Evolutionary conservation across 2,113 vertebrate species (phyloP).

Genomic region (Euleptes europaea): DNA sequence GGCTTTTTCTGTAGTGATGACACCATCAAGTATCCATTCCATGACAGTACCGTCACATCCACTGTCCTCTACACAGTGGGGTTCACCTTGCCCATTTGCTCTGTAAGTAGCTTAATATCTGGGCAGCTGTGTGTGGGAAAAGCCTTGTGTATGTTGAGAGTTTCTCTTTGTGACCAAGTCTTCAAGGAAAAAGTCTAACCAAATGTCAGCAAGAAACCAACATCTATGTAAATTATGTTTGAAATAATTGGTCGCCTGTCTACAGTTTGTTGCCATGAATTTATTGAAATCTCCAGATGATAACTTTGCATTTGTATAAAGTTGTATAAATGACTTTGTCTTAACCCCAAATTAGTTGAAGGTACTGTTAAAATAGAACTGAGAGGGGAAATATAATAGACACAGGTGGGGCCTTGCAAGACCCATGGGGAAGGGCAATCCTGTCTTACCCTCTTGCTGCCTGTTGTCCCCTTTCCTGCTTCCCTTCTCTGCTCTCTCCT

Average conservation of each 20-base stretch:
- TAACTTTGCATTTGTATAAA: background rate
- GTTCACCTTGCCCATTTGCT: slow-evolving; percentile 91
- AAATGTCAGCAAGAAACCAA: background rate
- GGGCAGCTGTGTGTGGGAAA: slow-evolving; percentile 67
- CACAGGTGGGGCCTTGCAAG: too few relatives aligned
- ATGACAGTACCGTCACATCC: slow-evolving; percentile 90
- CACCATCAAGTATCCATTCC: slow-evolving; percentile 96
- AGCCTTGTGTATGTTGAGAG: slow-evolving; percentile 46
- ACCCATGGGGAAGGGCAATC: too few relatives aligned
- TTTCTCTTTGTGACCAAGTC: slow-evolving; percentile 20
- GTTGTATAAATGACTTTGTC: background rate
- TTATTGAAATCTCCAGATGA: background rate
- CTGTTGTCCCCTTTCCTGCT: too few relatives aligned
- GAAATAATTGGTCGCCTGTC: background rate
- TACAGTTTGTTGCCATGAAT: background rate
- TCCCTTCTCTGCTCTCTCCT: too few relatives aligned
- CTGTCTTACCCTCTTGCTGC: too few relatives aligned
- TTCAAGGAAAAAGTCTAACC: background rate
- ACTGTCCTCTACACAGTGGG: slow-evolving; percentile 91
- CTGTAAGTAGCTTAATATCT: slow-evolving; percentile 89
- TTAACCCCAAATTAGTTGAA: background rate
- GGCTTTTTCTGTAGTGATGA: slow-evolving; percentile 99
- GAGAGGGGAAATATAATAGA: background rate
- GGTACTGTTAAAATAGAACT: background rate
- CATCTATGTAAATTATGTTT: background rate